These are phyloP conservation scores for Drosophila subpulchrella DNA, from an alignment of 1,140 invertebrate species.

Conservation along the genomic window DNA sequence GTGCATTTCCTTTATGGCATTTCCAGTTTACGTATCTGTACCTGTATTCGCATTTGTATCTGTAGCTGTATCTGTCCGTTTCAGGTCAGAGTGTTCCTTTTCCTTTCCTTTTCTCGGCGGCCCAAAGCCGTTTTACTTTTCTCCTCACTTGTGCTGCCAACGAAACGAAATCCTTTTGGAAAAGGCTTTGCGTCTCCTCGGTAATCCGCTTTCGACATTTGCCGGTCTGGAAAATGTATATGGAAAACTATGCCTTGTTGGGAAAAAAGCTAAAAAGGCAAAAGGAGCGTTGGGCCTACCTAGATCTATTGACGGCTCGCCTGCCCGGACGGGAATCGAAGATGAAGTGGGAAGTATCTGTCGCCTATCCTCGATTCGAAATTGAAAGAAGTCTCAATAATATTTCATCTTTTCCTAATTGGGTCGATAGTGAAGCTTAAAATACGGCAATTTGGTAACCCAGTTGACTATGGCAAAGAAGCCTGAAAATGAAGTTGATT, in stretches of 20 bases:
- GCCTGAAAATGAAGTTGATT: not conserved
- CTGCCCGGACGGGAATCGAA: slow-evolving; percentile 7
- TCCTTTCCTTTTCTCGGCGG: not conserved
- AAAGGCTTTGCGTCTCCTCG: slow-evolving; percentile 72
- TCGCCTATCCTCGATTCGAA: not conserved
- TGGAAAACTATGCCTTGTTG: slow-evolving; percentile 44
- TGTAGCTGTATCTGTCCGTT: slow-evolving; percentile 19
- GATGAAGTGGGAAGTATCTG: not conserved
- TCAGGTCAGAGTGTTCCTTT: slow-evolving; percentile 13
- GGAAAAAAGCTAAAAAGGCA: not conserved
- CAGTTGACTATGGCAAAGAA: not conserved
- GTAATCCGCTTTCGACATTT: slow-evolving; percentile 68
- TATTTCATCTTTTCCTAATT: slow-evolving; percentile 19
- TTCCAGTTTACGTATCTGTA: slow-evolving; percentile 50
- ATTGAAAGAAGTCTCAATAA: slow-evolving; percentile 22
- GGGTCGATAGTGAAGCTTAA: slow-evolving; percentile 16
- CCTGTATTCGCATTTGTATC: slow-evolving; percentile 1
- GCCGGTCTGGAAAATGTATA: slow-evolving; percentile 4
- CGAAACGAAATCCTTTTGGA: slow-evolving; percentile 72
- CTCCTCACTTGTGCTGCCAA: slow-evolving; percentile 40
- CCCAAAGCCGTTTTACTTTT: slow-evolving; percentile 35
- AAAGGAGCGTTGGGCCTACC: slow-evolving; percentile 4
- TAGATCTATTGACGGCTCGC: slow-evolving; percentile 38
- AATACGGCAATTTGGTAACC: not conserved
- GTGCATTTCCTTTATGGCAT: slow-evolving; percentile 71